Percentiles rank a stretch among this genome's conserved stretches.
Conservation (phyloP, 2,888 invertebrate genomes). For the Eupsilia transversa region DNA sequence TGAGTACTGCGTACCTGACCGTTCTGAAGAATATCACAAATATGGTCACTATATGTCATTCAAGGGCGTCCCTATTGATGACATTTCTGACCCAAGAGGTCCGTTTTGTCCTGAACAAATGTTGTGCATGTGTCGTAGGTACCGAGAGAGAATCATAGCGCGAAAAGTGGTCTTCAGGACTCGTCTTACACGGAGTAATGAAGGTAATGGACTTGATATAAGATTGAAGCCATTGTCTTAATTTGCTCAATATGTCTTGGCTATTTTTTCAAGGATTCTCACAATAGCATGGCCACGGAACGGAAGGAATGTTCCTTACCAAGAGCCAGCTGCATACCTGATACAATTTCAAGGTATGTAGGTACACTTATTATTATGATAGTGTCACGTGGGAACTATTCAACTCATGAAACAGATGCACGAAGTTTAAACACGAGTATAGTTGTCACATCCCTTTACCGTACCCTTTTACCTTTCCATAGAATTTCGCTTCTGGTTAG, state of each 20-base stretch:
- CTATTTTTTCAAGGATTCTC: neutral
- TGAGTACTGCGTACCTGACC: too few relatives aligned
- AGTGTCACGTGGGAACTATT: conserved; percentile 39
- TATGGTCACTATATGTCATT: too few relatives aligned
- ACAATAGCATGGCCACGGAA: neutral
- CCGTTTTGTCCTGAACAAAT: neutral
- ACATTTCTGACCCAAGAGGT: neutral
- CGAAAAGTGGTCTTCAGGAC: neutral
- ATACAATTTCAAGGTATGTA: neutral
- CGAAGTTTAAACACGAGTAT: conserved; percentile 31
- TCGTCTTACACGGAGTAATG: neutral
- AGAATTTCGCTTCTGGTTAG: conserved; percentile 54
- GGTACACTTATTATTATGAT: conserved; percentile 5
- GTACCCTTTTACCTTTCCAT: conserved; percentile 49
- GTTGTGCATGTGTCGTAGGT: neutral
- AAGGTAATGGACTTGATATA: neutral
- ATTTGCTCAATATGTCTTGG: neutral
- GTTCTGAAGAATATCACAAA: too few relatives aligned
- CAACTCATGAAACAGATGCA: conserved; percentile 22
- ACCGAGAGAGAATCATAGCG: neutral
- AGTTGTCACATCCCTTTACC: conserved; percentile 36
- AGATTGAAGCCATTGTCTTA: neutral
- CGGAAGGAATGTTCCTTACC: neutral
- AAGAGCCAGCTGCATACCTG: neutral
- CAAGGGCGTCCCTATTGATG: too few relatives aligned